Evolutionary conservation across 2,888 invertebrate species (phyloP).

Genomic region (Hypomecis atomaria): DNA sequence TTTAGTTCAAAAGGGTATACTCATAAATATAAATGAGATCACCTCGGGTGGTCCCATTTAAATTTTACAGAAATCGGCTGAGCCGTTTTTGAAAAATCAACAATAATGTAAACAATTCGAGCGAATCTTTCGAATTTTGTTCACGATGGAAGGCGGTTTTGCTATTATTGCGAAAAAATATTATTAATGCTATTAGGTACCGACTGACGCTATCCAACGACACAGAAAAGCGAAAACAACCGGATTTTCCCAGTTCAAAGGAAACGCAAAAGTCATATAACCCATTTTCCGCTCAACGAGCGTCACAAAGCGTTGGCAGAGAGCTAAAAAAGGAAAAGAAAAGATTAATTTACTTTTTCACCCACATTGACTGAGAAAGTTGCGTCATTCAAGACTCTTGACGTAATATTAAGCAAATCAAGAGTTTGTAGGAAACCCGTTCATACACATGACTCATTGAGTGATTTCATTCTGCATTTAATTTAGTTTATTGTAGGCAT

Average conservation of each 20-base stretch:
- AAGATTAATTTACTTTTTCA: not conserved
- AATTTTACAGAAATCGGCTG: too few relatives aligned
- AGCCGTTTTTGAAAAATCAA: too few relatives aligned
- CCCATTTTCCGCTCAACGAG: not conserved
- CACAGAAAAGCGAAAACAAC: not conserved
- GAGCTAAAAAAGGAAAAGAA: conserved; percentile 2
- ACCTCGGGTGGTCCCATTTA: too few relatives aligned
- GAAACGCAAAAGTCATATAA: not conserved
- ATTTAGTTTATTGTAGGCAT: not conserved
- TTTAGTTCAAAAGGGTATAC: too few relatives aligned
- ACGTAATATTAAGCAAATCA: conserved; percentile 8
- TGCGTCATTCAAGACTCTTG: not conserved
- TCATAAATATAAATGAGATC: too few relatives aligned
- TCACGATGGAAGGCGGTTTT: too few relatives aligned
- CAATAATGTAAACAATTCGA: too few relatives aligned
- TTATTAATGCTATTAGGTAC: too few relatives aligned
- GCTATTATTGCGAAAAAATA: too few relatives aligned
- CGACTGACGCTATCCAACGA: too few relatives aligned
- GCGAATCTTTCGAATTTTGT: too few relatives aligned
- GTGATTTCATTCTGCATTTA: conserved; percentile 8
- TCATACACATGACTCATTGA: conserved; percentile 7
- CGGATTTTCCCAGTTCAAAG: not conserved
- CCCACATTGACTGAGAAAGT: not conserved
- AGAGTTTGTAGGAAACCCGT: conserved; percentile 16
- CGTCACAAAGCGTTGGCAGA: not conserved